Percentiles rank a stretch among this genome's conserved stretches.
Conservation (phyloP, 2,113 vertebrate genomes). For the Agelaius tricolor region DNA sequence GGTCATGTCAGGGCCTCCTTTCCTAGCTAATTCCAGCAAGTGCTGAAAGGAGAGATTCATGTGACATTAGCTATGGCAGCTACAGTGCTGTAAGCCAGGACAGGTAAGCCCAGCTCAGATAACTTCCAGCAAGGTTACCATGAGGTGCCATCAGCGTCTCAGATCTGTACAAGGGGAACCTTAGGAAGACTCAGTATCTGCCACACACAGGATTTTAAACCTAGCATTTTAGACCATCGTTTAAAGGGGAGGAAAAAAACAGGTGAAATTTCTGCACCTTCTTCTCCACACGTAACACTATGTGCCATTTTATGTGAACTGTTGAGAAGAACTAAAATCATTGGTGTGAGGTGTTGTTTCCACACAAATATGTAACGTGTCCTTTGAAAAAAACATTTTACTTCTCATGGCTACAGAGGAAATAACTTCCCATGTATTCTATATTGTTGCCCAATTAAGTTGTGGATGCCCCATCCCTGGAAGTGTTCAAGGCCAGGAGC, state of each 20-base stretch:
- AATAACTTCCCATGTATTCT: background rate
- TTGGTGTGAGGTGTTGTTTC: background rate
- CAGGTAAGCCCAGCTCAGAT: background rate
- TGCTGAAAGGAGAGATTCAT: slow-evolving; percentile 69
- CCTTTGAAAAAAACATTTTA: background rate
- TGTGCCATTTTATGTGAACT: background rate
- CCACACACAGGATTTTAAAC: background rate
- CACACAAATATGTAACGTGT: background rate
- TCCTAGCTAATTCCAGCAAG: slow-evolving; percentile 87
- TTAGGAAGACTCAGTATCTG: background rate
- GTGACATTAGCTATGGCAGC: background rate
- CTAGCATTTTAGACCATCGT: background rate
- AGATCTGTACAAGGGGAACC: background rate
- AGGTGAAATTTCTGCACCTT: background rate
- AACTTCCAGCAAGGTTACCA: background rate
- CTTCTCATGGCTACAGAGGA: background rate
- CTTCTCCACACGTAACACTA: background rate
- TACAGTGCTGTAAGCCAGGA: background rate
- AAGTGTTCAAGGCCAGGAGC: background rate
- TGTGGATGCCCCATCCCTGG: background rate
- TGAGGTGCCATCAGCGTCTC: background rate
- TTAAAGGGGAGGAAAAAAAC: background rate
- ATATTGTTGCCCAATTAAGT: background rate
- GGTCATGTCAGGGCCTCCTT: slow-evolving; percentile 83
- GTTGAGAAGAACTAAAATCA: background rate